phyloP scores from a whole-genome alignment of 2,888 invertebrate species.

The Seladonia tumulorum region DNA sequence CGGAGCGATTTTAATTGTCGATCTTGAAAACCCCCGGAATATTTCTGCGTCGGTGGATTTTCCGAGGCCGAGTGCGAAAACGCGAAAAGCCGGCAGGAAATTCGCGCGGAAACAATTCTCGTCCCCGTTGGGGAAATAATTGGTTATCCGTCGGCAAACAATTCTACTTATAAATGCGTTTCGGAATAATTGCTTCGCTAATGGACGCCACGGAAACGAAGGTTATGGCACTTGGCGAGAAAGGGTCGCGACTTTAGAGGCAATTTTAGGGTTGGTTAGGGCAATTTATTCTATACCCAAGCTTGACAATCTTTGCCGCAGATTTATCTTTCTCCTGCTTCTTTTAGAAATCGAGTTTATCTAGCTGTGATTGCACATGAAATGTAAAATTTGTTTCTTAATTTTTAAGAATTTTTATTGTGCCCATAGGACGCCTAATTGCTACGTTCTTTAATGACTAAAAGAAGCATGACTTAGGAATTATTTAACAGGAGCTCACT shows the following conservation, averaged over 20 bases:
- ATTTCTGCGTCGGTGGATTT: neutral
- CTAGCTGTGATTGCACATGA: neutral
- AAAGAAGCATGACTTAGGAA: too few relatives aligned
- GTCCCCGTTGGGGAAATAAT: neutral
- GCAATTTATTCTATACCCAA: slow-evolving; percentile 1
- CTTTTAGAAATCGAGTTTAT: neutral
- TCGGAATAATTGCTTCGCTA: slow-evolving; percentile 25
- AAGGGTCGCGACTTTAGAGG: neutral
- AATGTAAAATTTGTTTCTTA: neutral
- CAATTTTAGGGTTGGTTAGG: slow-evolving; percentile 18
- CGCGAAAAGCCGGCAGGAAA: neutral
- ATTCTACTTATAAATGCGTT: slow-evolving; percentile 18
- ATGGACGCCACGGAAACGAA: slow-evolving; percentile 3
- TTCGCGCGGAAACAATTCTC: slow-evolving; percentile 3
- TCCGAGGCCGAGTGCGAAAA: neutral
- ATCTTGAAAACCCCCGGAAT: neutral
- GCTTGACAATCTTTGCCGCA: neutral
- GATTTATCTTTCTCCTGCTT: neutral
- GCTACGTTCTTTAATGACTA: too few relatives aligned
- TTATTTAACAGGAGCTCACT: too few relatives aligned
- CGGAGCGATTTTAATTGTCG: neutral
- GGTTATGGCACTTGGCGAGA: neutral
- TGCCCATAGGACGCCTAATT: too few relatives aligned
- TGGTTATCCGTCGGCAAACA: slow-evolving; percentile 9
- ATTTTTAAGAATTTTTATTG: too few relatives aligned